Conservation (phyloP, 1,140 invertebrate species). For the Leptopilina clavipes region DNA sequence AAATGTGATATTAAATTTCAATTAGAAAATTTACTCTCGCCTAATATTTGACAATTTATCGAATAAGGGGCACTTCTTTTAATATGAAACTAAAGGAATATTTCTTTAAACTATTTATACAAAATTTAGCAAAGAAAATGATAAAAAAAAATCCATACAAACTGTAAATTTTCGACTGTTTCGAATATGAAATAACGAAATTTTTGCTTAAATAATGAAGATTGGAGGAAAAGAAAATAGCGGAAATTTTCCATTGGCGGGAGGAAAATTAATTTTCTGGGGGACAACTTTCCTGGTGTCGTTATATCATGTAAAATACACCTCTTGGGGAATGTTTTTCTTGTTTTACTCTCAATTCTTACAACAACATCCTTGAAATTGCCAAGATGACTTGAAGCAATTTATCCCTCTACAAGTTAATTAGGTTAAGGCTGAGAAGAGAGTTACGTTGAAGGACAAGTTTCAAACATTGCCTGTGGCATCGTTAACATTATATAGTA, state of each 20-base stretch:
- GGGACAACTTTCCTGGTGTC: background rate
- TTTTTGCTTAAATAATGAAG: no score
- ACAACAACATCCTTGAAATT: constrained; percentile 16
- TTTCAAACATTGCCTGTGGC: constrained; percentile 8
- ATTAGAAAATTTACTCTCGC: no score
- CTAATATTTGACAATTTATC: no score
- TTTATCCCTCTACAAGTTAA: constrained; percentile 2
- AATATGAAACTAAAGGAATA: no score
- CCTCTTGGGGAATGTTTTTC: background rate
- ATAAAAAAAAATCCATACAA: no score
- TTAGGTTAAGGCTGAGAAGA: constrained; percentile 15
- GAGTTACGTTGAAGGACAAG: constrained; percentile 11
- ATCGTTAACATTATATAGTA: background rate
- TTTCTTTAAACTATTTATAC: no score
- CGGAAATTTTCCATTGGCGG: background rate
- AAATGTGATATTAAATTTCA: no score
- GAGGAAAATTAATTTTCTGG: background rate
- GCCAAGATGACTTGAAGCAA: constrained; percentile 9
- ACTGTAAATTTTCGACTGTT: no score
- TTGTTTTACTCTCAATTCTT: constrained; percentile 8
- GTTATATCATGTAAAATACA: background rate
- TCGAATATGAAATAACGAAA: no score
- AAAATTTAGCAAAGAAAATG: no score
- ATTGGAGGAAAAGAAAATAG: background rate
- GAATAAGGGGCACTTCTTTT: no score